Base-by-base conservation (phyloP, 2,113 vertebrate genomes). In the Aix galericulata region DNA sequence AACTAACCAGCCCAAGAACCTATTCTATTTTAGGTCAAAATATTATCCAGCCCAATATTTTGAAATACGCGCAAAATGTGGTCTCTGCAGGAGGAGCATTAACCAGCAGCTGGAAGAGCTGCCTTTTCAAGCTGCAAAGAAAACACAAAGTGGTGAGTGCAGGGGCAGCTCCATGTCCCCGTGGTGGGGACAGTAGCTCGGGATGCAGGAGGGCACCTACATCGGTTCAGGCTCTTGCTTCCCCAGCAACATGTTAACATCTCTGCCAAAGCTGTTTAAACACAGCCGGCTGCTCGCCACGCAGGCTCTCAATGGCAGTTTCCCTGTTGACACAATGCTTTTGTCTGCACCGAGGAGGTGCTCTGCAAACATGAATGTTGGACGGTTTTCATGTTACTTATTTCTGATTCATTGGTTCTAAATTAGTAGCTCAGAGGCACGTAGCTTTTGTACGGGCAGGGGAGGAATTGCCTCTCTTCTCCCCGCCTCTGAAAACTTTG, bases 161-260 rank as follows among this genome's bases (percentile, higher is more conserved):
- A 14, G 60, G 71, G 84, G 93, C 95, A 94, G 94, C 83, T 77
- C 40, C n/a, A 5, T 86, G 96, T 96, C 86, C 67, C 32, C 88
- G 48, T 50, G 42, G 86, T 69, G 53, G 9, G 14, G 88, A 42
- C 16, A 13, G 55, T 7, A 26, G 76, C 58, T 84, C 74, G 67
- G 21, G 50, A 78, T 88, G 89, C 86, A 64, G 68, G 55, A 92
- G 92, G 31, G 85, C 95, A 94, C 93, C 85, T 86, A 17, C 73
- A 80, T 60, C 88, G 2, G 1, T 6, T 44, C 31, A 2, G 59
- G 58, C 87, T 92, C 79, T 72, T 13, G 88, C 96, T 97, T 95
- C 95, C 95, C 93, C 96, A 94, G 97, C 97, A 97, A 95, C 94
- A 71, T 46, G 94, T 95, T 97, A 94, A 89, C 97, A 93, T 96